phyloP scores from a whole-genome alignment of 2,888 invertebrate genomes.

The Tyria jacobaeae region DNA sequence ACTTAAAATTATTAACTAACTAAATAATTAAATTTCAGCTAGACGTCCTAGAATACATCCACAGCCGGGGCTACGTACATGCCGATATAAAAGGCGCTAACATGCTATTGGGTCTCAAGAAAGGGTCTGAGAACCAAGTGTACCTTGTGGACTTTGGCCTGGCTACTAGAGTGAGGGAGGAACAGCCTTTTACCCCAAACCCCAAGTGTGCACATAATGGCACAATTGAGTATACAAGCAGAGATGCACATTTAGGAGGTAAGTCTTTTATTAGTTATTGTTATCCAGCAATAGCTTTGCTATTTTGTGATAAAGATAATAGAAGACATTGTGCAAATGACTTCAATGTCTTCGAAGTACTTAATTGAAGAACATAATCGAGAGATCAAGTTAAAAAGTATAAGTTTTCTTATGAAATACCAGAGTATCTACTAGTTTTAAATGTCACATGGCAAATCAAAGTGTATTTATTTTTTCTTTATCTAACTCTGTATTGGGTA shows the following conservation, averaged over 20 bases:
- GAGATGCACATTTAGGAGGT: slow-evolving; percentile 98
- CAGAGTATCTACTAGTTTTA: too few relatives aligned
- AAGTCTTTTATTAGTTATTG: slow-evolving; percentile 29
- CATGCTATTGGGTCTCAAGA: slow-evolving; percentile 91
- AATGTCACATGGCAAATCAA: too few relatives aligned
- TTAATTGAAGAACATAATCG: too few relatives aligned
- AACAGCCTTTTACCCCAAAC: slow-evolving; percentile 94
- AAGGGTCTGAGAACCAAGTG: slow-evolving; percentile 89
- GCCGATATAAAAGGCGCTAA: slow-evolving; percentile 99
- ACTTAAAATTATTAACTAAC: too few relatives aligned
- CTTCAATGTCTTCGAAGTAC: too few relatives aligned
- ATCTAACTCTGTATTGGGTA: too few relatives aligned
- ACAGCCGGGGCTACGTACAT: slow-evolving; percentile 95
- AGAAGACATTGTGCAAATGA: too few relatives aligned
- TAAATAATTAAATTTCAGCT: slow-evolving; percentile 89
- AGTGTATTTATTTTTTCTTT: too few relatives aligned
- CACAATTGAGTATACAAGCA: slow-evolving; percentile 97
- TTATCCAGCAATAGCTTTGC: too few relatives aligned
- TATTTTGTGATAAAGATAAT: neutral
- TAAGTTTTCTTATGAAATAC: too few relatives aligned
- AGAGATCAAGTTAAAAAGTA: too few relatives aligned
- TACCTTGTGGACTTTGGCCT: slow-evolving; percentile 98
- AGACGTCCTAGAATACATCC: slow-evolving; percentile 97
- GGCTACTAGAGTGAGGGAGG: slow-evolving; percentile 90
- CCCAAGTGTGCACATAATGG: slow-evolving; percentile 98